These are phyloP conservation scores for Cuculus canorus DNA, from an alignment of 2,797 vertebrate genomes.

Conservation along the genomic window DNA sequence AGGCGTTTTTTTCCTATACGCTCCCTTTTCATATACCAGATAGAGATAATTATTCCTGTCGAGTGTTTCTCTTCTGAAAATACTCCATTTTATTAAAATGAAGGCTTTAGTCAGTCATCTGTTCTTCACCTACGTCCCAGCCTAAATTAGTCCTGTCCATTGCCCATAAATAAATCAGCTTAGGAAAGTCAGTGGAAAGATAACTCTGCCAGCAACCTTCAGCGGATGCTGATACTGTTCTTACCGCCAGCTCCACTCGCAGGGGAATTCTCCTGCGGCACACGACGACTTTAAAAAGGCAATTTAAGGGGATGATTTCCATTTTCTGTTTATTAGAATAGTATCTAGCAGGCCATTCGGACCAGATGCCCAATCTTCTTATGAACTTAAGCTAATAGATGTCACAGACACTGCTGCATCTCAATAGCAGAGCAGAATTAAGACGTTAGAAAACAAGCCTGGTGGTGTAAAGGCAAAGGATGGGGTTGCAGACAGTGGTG, in stretches of 20 bases:
- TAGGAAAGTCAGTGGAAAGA: constrained; percentile 53
- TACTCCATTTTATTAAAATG: neutral
- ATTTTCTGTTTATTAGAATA: constrained; percentile 41
- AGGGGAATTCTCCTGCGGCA: neutral
- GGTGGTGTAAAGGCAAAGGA: neutral
- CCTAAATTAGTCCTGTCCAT: constrained; percentile 38
- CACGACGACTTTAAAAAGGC: neutral
- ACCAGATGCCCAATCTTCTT: neutral
- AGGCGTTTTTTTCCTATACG: neutral
- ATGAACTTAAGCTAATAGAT: neutral
- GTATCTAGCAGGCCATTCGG: neutral
- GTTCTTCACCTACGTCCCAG: constrained; percentile 40
- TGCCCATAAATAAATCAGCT: constrained; percentile 66
- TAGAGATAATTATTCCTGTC: constrained; percentile 12
- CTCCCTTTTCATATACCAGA: neutral
- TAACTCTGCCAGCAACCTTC: constrained; percentile 44
- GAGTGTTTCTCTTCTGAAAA: constrained; percentile 32
- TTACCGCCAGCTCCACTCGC: neutral
- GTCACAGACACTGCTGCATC: neutral
- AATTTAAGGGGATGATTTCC: constrained; percentile 32
- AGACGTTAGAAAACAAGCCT: neutral
- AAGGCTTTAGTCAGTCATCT: constrained; percentile 23
- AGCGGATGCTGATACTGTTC: neutral
- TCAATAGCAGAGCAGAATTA: neutral
- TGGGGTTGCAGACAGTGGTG: neutral